These are phyloP conservation scores for Ophraella communa DNA, from an alignment of 2,888 invertebrate species.

Conservation along the genomic window DNA sequence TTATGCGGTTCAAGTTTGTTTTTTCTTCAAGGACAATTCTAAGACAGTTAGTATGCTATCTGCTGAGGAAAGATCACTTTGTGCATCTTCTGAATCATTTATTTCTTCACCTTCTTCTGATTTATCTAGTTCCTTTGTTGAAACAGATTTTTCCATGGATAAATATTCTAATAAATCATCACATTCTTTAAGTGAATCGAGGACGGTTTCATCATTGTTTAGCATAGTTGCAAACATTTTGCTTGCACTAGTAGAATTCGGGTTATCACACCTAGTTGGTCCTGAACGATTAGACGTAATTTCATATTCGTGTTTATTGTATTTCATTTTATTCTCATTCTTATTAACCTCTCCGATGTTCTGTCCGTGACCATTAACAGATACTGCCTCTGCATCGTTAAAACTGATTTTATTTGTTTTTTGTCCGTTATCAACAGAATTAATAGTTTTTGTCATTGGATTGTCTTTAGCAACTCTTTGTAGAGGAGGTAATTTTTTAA, in stretches of 20 bases:
- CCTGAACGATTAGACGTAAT: not conserved
- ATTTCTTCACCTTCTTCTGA: too few relatives aligned
- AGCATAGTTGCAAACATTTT: slow-evolving; percentile 51
- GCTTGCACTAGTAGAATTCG: slow-evolving; percentile 42
- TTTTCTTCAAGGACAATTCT: too few relatives aligned
- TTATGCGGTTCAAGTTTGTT: too few relatives aligned
- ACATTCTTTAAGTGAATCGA: slow-evolving; percentile 40
- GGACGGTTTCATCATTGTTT: slow-evolving; percentile 38
- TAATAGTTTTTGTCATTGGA: too few relatives aligned
- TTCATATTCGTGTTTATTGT: slow-evolving; percentile 25
- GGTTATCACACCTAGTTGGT: slow-evolving; percentile 26
- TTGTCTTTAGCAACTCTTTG: too few relatives aligned
- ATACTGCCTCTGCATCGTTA: slow-evolving; percentile 13
- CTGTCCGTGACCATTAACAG: slow-evolving; percentile 6
- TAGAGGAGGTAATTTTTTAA: too few relatives aligned
- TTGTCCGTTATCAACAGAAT: too few relatives aligned
- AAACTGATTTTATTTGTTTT: slow-evolving; percentile 14
- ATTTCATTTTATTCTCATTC: slow-evolving; percentile 27
- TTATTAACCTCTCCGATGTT: slow-evolving; percentile 20
- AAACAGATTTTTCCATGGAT: slow-evolving; percentile 14
- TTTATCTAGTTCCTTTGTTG: too few relatives aligned
- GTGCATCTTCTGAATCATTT: slow-evolving; percentile 3
- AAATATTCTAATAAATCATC: slow-evolving; percentile 42
- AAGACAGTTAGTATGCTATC: too few relatives aligned
- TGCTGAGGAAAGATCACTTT: slow-evolving; percentile 27